Evolutionary conservation across 2,888 invertebrate species (phyloP).

Genomic region (Lydus trimaculatus): DNA sequence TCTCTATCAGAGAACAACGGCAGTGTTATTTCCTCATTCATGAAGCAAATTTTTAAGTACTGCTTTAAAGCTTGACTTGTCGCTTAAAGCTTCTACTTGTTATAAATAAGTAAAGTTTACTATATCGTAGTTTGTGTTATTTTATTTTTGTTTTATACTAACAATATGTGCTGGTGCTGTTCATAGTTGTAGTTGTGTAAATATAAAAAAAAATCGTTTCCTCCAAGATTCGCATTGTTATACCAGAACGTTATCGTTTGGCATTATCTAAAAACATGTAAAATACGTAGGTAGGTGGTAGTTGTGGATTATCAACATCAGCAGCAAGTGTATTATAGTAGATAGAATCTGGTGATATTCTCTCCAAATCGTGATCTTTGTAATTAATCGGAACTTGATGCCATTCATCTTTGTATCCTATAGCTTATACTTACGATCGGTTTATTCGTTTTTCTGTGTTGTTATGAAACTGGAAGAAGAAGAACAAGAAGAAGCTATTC

Average conservation of each 20-base stretch:
- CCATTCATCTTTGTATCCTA: constrained; percentile 41
- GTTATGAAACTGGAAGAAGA: background rate
- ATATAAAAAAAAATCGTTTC: no score
- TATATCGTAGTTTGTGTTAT: no score
- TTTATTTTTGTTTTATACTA: no score
- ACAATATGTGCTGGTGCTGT: no score
- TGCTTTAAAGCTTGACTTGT: no score
- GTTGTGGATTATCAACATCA: constrained; percentile 22
- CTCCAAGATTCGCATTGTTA: constrained; percentile 2
- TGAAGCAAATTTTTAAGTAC: no score
- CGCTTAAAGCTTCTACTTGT: background rate
- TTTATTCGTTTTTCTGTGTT: background rate
- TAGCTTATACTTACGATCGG: constrained; percentile 24
- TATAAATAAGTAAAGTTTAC: background rate
- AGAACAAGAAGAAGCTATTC: background rate
- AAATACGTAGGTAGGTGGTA: constrained; percentile 26
- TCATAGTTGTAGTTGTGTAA: no score
- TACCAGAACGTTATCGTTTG: constrained; percentile 1
- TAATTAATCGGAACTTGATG: constrained; percentile 36
- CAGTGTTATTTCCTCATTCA: no score
- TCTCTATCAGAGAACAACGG: no score
- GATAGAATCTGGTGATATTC: constrained; percentile 32
- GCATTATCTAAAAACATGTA: constrained; percentile 15
- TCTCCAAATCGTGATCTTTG: constrained; percentile 40
- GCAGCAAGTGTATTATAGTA: constrained; percentile 20